Conservation (phyloP, 37 sponge, comb jelly and placozoan genomes). For the Cliona cf. orientalis region DNA sequence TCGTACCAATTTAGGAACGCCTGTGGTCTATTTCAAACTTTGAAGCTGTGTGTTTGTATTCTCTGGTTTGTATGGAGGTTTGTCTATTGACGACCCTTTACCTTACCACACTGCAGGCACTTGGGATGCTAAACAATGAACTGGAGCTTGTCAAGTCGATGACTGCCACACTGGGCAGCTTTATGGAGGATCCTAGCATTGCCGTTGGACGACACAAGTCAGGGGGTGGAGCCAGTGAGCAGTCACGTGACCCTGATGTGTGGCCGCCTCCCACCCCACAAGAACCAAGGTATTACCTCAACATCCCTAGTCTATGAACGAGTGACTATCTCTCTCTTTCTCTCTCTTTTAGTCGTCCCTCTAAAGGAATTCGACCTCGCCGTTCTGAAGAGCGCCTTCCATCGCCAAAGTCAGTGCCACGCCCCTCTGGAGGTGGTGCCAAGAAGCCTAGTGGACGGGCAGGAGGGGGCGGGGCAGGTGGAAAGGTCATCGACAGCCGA, state of each 20-base stretch:
- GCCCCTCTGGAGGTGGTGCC: not conserved
- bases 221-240: not conserved
- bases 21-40: no score
- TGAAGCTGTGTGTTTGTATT: no score
- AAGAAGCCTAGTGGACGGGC: not conserved
- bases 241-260: constrained; percentile 74
- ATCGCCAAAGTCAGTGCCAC: not conserved
- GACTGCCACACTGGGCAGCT: constrained; percentile 73
- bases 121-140: constrained; percentile 79
- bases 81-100: no score
- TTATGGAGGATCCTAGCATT: constrained; percentile 72
- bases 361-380: constrained; percentile 24
- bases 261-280: constrained; percentile 92
- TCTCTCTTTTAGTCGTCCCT: constrained; percentile 13
- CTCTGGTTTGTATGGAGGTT: no score
- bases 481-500: constrained; percentile 60
- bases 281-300: constrained; percentile 71
- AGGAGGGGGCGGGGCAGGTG: not conserved
- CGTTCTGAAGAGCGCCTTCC: constrained; percentile 20
- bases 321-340: not conserved
- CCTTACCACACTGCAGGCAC: constrained; percentile 39
- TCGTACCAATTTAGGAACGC: no score
- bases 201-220: constrained; percentile 2
- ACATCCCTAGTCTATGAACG: no score
- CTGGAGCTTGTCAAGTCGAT: constrained; percentile 82